These are phyloP conservation scores for Pterocles orientalis DNA, from an alignment of 2,113 vertebrate species.

Conservation along the genomic window DNA sequence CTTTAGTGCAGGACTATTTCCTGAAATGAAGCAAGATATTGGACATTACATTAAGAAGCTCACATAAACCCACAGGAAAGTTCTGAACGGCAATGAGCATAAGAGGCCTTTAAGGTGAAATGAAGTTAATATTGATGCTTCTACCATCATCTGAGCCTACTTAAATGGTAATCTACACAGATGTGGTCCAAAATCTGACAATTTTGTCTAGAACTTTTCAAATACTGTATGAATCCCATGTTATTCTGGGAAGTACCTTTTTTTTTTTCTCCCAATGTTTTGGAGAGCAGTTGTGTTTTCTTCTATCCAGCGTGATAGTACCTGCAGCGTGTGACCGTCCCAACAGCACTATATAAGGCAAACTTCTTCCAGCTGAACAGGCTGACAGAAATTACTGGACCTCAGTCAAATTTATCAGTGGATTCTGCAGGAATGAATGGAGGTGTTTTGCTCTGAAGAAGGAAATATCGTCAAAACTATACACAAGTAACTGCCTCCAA, in stretches of 20 bases:
- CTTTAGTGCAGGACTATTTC: not conserved
- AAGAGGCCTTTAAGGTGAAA: not conserved
- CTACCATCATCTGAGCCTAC: not conserved
- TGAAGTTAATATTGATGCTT: not conserved
- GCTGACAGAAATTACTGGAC: not conserved
- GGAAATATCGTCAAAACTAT: not conserved
- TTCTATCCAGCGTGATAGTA: not conserved
- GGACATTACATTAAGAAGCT: not conserved
- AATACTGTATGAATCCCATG: not conserved
- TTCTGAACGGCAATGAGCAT: accelerated
- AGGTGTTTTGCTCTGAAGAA: not conserved
- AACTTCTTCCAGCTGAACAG: not conserved
- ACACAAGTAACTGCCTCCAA: not conserved
- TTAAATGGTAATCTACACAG: not conserved
- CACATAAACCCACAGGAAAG: not conserved
- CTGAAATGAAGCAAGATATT: not conserved
- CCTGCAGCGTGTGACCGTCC: not conserved
- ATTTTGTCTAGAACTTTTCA: not conserved
- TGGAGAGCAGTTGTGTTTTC: not conserved
- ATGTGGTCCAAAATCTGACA: not conserved
- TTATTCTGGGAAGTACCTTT: not conserved
- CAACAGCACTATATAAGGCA: not conserved
- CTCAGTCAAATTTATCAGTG: not conserved
- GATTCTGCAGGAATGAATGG: not conserved
- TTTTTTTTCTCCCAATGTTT: not conserved